phyloP scores from a whole-genome alignment of 2,888 invertebrate genomes.

The Agonopterix alstromeriana region DNA sequence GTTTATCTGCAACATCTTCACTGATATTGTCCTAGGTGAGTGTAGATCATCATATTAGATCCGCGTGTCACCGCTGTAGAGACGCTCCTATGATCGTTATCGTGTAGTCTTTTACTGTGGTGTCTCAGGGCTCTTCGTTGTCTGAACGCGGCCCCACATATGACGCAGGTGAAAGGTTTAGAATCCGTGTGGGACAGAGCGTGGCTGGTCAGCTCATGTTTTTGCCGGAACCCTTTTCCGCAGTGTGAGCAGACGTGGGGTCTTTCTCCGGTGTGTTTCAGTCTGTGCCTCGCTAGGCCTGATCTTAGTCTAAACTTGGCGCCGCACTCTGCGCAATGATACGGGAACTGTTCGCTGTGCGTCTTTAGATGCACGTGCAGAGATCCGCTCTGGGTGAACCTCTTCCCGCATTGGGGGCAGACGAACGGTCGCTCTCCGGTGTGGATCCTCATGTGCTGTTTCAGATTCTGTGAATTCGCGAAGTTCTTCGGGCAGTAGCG shows the following conservation, averaged over 20 bases:
- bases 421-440: slow-evolving; percentile 77
- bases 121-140: slow-evolving; percentile 47
- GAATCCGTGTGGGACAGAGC: slow-evolving; percentile 65
- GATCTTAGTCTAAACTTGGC: slow-evolving; percentile 78
- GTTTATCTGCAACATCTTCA: background rate
- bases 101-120: slow-evolving; percentile 58
- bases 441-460: slow-evolving; percentile 77
- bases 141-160: slow-evolving; percentile 54
- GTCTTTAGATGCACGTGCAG: slow-evolving; percentile 79
- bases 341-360: slow-evolving; percentile 74
- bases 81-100: slow-evolving; percentile 7
- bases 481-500: slow-evolving; percentile 74
- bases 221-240: slow-evolving; percentile 74
- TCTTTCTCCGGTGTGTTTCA: slow-evolving; percentile 79
- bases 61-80: slow-evolving; percentile 1
- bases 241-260: slow-evolving; percentile 78
- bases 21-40: slow-evolving; percentile 11
- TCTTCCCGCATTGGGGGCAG: slow-evolving; percentile 77
- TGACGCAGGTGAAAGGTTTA: slow-evolving; percentile 73
- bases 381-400: slow-evolving; percentile 81
- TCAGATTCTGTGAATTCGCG: slow-evolving; percentile 77
- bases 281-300: slow-evolving; percentile 73
- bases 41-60: slow-evolving; percentile 4
- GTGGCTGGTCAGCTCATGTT: slow-evolving; percentile 77
- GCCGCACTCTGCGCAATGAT: slow-evolving; percentile 77